Evolutionary conservation across 2,113 vertebrate species (phyloP).

Genomic region (Vulpes ferrilata): DNA sequence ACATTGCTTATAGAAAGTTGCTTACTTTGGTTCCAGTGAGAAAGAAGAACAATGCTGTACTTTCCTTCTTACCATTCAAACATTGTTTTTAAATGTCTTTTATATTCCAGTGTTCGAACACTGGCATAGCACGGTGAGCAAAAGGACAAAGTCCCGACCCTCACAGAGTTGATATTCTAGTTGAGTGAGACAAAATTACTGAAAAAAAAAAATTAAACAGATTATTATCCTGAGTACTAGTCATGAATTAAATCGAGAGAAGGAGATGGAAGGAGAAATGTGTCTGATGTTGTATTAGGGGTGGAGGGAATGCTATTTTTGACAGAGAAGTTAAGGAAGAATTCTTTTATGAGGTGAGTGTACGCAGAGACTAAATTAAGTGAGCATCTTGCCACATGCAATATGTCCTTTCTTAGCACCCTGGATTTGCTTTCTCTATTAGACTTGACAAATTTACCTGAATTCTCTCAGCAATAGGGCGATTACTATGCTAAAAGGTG

Average conservation of each 20-base stretch:
- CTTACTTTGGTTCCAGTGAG: background rate
- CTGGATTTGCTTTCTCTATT: background rate
- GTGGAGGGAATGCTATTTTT: background rate
- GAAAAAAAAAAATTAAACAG: background rate
- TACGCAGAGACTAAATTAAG: background rate
- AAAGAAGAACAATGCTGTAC: background rate
- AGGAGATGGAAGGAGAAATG: background rate
- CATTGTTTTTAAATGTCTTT: background rate
- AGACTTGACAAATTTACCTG: conserved; percentile 22
- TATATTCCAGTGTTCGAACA: background rate
- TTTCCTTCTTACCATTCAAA: background rate
- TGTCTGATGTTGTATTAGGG: background rate
- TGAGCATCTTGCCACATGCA: background rate
- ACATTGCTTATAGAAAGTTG: background rate
- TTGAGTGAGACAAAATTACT: background rate
- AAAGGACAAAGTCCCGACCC: background rate
- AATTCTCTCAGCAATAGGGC: background rate
- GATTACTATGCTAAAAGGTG: background rate
- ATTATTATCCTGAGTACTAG: background rate
- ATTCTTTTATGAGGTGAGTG: background rate
- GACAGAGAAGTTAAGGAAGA: background rate
- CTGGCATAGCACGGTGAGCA: background rate
- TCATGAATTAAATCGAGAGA: background rate
- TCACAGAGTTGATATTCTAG: background rate
- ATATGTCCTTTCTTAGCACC: background rate